Evolutionary conservation across 2,113 vertebrate genomes (phyloP), one percentile per base, ranked within the genome.

Genomic region (Aleadryas rufinucha): DNA sequence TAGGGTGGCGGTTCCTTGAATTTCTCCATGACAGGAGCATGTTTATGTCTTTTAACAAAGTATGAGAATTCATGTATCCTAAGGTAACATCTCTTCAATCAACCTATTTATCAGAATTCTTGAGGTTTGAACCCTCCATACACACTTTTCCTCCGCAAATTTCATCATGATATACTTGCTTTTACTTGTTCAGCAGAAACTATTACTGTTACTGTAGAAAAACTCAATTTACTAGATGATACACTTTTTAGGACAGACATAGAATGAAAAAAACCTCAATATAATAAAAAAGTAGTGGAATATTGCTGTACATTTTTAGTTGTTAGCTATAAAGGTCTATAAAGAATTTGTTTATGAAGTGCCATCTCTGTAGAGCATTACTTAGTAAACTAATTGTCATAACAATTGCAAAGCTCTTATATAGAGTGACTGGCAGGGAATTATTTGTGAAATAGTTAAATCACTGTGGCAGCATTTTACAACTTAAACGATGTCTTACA

Each of bases 141-240:
- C 7, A 28, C 0, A 4, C 42, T 21, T 52, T 52, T 94, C 16
- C 54, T 95, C 39, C 4, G 4, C 42, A 80, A 47, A 93, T 77
- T 89, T 91, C 10, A 80, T 84, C 45, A 52, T 27, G 56, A 49
- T 35, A 27, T 53, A 74, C 74, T 95, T 76, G 81, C 59, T 92
- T 85, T 80, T 76, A 78, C 8, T 76, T 93, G 22, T 94, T 95
- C 63, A 92, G 82, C 50, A 94, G 75, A 83, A 95, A 71, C 50
- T 84, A 52, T 59, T 59, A 87, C 39, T 89, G 19, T 59, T 87
- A 92, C 81, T 61, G 23, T 16, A 41, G 80, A 79, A 84, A 49
- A 37, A 13, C 15, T 13, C 27, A 31, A 64, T 80, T 78, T 30
- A 64, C 57, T 42, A 64, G 16, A 77, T 52, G 81, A 92, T 89